Evolutionary conservation across 2,797 vertebrate genomes (phyloP).

Genomic region (Halcyon leucocephala): DNA sequence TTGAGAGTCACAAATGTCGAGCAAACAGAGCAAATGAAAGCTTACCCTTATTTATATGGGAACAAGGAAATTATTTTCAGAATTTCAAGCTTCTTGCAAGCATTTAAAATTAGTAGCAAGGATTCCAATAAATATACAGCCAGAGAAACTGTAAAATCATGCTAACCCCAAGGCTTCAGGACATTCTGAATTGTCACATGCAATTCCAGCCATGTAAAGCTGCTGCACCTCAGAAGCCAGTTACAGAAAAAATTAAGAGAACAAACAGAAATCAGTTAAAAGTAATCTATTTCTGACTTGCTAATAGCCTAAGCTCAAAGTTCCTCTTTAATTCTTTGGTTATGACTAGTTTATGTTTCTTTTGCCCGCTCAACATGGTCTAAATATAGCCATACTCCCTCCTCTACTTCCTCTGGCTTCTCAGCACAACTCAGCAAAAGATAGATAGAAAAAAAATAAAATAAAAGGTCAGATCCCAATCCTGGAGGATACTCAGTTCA

Average conservation of each 20-base stretch:
- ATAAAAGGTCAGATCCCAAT: background rate
- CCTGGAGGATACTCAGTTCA: fast-evolving
- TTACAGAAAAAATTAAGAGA: background rate
- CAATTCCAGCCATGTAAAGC: background rate
- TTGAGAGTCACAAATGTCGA: background rate
- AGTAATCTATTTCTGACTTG: background rate
- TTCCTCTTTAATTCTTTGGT: background rate
- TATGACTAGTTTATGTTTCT: background rate
- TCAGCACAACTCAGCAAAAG: background rate
- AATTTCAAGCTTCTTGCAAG: background rate
- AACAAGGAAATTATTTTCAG: background rate
- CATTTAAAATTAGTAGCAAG: background rate
- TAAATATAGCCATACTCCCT: background rate
- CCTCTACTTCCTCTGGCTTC: background rate
- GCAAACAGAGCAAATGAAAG: background rate
- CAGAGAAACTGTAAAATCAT: background rate
- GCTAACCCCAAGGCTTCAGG: fast-evolving
- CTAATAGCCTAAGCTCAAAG: background rate
- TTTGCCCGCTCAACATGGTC: background rate
- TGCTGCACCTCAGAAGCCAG: background rate
- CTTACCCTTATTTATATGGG: background rate
- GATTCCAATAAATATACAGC: background rate
- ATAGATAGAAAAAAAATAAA: no score
- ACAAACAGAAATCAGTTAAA: background rate
- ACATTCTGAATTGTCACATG: fast-evolving